Base-by-base conservation (phyloP, 2,888 invertebrate genomes). In the Ornithoptera alexandrae region DNA sequence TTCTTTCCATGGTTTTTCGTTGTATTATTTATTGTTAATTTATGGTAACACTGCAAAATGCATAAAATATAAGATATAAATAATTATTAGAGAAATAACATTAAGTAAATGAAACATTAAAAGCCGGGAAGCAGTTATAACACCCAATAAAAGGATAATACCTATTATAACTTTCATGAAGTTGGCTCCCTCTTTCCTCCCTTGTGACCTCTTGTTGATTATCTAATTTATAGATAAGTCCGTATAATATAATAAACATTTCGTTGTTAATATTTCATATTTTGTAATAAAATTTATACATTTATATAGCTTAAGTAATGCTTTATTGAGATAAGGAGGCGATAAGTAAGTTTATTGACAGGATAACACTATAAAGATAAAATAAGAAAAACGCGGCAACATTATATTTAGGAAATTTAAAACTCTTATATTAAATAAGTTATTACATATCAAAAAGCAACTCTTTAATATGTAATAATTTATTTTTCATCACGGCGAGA, bases 141-240 rank as follows among this genome's bases (percentile, higher is more conserved):
- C 66, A 59, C 30, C 59, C 60, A 60, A 60, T 66, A 66, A 60
- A 66, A 50, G 58, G 59, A 66, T 59, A 60, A 66, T 60, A 66
- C 46, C 60, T 66, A 12, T 59, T 59, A 66, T 66, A 66, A 66
- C 39, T 59, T 66, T 66, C 46, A 50, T 59, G 50, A 60, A 59
- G 42, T 50, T 46, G 24, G 46, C 58, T 30, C 59, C 30, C 36
- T 50, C 50, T 59, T 60, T 60, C 46, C 50, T 66, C 60, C 60
- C 53, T 66, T 60, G 66, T 30, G 66, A 60, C 66, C 59, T 30
- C 60, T 66, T 50, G 60, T 24, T 66, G 60, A 50, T 60, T 24
- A 50, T 53, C 53, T 36, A 64, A 64, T 66, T 17, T 60, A 66
- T n/a, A 22, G 56, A 64, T 64, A 64, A 64, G 30, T 53, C n/a